A percentile compares a stretch with the other conserved stretches of the same genome.
Evolutionary conservation across 2,888 invertebrate genomes (phyloP).

Genomic region (Rhabditoides inermis): DNA sequence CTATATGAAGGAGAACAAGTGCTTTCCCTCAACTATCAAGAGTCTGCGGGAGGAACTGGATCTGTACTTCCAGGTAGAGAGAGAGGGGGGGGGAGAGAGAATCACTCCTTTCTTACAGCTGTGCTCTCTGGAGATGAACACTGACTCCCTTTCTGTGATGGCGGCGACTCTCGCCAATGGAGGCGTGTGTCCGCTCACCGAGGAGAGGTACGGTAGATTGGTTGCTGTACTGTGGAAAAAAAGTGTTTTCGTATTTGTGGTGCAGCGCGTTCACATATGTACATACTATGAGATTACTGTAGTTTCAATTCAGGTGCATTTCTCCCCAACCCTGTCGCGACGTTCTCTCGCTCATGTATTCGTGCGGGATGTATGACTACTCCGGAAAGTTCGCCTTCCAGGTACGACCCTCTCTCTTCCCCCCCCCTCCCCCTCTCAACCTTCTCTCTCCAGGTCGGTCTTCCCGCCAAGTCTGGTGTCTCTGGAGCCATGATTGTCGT

Average conservation of each 20-base stretch:
- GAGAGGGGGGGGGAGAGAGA: constrained; percentile 56
- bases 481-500: constrained; percentile 85
- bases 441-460: constrained; percentile 55
- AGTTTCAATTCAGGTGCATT: no score
- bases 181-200: constrained; percentile 59
- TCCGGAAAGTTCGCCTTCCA: constrained; percentile 68
- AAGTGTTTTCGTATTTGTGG: no score
- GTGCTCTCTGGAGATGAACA: constrained; percentile 87
- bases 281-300: no score
- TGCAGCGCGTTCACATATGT: no score
- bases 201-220: no score
- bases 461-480: constrained; percentile 62
- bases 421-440: not conserved
- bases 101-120: constrained; percentile 62
- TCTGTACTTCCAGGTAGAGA: constrained; percentile 52
- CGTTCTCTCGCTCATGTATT: constrained; percentile 91
- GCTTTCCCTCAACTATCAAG: constrained; percentile 27
- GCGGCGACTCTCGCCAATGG: constrained; percentile 92
- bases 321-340: constrained; percentile 78
- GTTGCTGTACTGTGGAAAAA: no score
- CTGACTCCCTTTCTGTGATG: constrained; percentile 83
- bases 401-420: constrained; percentile 54
- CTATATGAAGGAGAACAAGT: constrained; percentile 83
- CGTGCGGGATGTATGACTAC: constrained; percentile 67
- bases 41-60: constrained; percentile 55